Evolutionary conservation across 2,888 invertebrate genomes (phyloP), one percentile per base, ranked within the genome.

Genomic region (Epicampocera succincta): DNA sequence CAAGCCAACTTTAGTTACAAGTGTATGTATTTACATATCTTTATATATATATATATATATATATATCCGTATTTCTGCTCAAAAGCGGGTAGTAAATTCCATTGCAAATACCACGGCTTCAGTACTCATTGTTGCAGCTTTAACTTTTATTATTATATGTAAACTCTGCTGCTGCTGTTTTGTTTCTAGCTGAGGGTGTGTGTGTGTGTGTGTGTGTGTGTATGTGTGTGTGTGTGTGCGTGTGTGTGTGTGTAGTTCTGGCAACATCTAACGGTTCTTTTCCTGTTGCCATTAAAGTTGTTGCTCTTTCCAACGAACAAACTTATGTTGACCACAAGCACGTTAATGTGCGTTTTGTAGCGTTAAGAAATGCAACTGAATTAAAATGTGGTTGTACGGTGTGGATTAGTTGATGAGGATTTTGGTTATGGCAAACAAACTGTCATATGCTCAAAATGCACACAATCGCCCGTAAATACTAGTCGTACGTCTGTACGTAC

Each of bases 321-420:
- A 83, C 68, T 82, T 73, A 73, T 78, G 83, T 73, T 84, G 84
- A 83, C 84, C 84, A 65, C 83, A 84, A 83, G 83, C 80, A 84
- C 84, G 83, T 84, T 84, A 83, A 84, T 84, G 80, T 84, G 84
- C 83, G 80, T 80, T 83, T 75, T 83, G 77, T 75, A 78, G 78
- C 80, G 80, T 76, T 50, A 80, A 80, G 84, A 75, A 84, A 83
- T 84, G 72, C 75, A 83, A 84, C 84, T 80, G 75, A 84, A 84
- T 84, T 84, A 83, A 78, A 84, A 69, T 80, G 78, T 61, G 80
- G 83, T 80, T 71, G 76, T 60, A 60, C 58, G 33, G 68, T 72
- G 80, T 80, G 80, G 82, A 82, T 82, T 82, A 82, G 78, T 72
- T 79, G 83, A 80, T 83, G 73, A 73, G 80, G 80, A 80, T 76